Evolutionary conservation across 1,140 invertebrate genomes (phyloP).

Genomic region (Trichonephila clavipes): DNA sequence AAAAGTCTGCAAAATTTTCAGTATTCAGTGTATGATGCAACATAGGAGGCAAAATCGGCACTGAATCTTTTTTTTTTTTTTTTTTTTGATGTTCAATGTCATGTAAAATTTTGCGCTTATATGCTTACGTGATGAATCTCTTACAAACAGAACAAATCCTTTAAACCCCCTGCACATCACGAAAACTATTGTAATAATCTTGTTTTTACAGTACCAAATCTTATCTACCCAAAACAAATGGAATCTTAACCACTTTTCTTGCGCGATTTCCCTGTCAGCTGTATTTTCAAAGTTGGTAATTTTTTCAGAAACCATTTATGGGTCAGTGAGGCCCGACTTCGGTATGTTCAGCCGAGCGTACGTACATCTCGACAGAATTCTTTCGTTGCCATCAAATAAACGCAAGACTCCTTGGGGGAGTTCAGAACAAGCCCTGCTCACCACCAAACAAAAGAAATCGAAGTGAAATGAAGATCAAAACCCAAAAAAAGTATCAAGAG

Average conservation of each 20-base stretch:
- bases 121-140: too few species aligned
- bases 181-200: too few species aligned
- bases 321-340: constrained; percentile 1
- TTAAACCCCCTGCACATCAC: too few species aligned
- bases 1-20: too few species aligned
- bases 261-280: not conserved
- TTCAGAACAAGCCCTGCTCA: not conserved
- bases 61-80: too few species aligned
- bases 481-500: not conserved
- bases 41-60: too few species aligned
- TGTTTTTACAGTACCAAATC: too few species aligned
- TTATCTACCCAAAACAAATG: not conserved
- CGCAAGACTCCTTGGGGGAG: not conserved
- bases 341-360: not conserved
- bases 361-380: not conserved
- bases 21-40: too few species aligned
- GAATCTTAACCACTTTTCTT: not conserved
- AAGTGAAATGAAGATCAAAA: not conserved
- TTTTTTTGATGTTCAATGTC: too few species aligned
- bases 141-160: too few species aligned
- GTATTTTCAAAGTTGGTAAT: not conserved
- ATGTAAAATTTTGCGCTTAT: too few species aligned
- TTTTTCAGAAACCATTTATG: not conserved
- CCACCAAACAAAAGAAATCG: not conserved
- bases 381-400: not conserved